Conservation (phyloP, 2,797 vertebrate species). For the Setipinna tenuifilis region DNA sequence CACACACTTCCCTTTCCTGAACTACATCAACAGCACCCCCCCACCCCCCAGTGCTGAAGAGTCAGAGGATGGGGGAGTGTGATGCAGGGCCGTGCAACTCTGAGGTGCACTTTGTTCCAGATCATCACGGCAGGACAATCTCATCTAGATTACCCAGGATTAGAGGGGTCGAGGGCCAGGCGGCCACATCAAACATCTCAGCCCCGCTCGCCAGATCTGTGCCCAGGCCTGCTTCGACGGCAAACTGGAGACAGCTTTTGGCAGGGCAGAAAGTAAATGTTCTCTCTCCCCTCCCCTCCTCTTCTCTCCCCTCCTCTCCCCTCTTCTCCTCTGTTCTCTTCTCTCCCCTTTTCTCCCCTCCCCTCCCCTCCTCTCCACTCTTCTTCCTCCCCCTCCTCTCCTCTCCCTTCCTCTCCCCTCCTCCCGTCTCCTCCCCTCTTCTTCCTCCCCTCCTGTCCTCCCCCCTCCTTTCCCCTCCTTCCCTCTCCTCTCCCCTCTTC, state of each 20-base stretch:
- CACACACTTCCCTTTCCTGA: not conserved
- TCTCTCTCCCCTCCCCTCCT: not conserved
- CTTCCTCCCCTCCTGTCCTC: too few species aligned
- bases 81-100: not conserved
- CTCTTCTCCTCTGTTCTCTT: too few species aligned
- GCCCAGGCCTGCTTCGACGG: not conserved
- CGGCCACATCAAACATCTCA: slow-evolving; percentile 2
- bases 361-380: too few species aligned
- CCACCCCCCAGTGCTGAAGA: not conserved
- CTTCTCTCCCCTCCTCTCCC: too few species aligned
- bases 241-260: not conserved
- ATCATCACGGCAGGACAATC: slow-evolving; percentile 32
- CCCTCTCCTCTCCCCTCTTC: too few species aligned
- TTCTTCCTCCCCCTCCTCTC: not conserved
- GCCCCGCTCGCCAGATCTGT: not conserved
- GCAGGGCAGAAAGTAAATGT: too few species aligned
- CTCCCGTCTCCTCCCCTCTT: too few species aligned
- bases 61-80: not conserved
- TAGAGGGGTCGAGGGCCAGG: not conserved
- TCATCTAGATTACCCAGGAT: slow-evolving; percentile 30
- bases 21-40: not conserved
- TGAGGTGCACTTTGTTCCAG: slow-evolving; percentile 12
- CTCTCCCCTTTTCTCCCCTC: too few species aligned
- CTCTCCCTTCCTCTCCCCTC: too few species aligned
- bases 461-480: not conserved